A percentile compares a stretch with the other conserved stretches of the same genome.
Conservation (phyloP, 2,797 vertebrate genomes). For the Phaenicophaeus curvirostris region DNA sequence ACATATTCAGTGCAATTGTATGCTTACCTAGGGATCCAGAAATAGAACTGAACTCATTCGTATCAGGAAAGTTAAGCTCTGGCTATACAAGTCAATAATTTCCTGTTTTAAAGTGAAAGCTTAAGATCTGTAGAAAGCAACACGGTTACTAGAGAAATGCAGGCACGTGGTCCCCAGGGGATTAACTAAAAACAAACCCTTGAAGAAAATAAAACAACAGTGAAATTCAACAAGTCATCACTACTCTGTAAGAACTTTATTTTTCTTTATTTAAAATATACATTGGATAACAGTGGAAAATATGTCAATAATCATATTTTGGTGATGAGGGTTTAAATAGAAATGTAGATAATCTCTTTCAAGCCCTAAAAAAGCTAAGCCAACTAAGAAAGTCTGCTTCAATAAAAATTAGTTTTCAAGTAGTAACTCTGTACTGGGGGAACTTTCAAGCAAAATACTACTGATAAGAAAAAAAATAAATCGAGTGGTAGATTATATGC, state of each 20-base stretch:
- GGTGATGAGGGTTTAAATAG: not conserved
- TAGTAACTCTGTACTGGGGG: not conserved
- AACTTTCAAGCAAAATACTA: slow-evolving; percentile 54
- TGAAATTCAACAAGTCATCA: slow-evolving; percentile 24
- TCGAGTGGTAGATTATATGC: slow-evolving; percentile 11
- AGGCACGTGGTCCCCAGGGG: not conserved
- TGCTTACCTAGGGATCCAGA: not conserved
- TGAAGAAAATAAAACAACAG: not conserved
- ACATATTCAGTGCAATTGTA: not conserved
- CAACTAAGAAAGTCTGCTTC: not conserved
- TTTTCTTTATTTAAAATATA: not conserved
- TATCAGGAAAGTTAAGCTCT: not conserved
- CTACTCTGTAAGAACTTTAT: not conserved
- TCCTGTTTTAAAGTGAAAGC: not conserved
- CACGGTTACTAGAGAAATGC: not conserved
- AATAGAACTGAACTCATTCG: not conserved
- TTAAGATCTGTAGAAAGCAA: not conserved
- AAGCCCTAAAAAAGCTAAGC: not conserved
- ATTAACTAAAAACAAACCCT: not conserved
- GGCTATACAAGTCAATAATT: not conserved
- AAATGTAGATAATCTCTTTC: not conserved
- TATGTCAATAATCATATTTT: not conserved
- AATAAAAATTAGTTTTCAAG: not conserved
- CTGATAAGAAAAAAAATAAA: slow-evolving; percentile 56
- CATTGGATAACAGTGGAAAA: not conserved